phyloP scores from a whole-genome alignment of 2,888 invertebrate genomes.

The Andrena haemorrhoa region DNA sequence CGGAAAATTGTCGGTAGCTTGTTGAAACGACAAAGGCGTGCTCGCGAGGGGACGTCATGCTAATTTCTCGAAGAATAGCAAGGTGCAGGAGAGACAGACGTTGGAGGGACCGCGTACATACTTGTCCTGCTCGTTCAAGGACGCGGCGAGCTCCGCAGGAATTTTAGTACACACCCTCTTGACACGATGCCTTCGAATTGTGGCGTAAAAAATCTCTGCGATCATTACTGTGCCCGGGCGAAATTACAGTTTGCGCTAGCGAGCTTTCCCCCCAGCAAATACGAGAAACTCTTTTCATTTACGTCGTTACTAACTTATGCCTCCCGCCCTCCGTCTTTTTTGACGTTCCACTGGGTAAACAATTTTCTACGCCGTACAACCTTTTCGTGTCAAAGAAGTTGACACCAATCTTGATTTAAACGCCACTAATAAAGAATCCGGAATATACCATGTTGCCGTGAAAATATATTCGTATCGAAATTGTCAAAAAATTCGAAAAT shows the following conservation, averaged over 20 bases:
- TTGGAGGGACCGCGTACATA: background rate
- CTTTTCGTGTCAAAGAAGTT: too few species aligned
- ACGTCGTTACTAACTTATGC: background rate
- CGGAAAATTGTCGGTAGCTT: conserved; percentile 13
- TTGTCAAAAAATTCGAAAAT: too few species aligned
- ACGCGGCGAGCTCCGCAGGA: background rate
- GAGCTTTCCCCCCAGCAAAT: background rate
- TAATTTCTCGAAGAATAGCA: background rate
- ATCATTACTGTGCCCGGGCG: too few species aligned
- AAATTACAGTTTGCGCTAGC: conserved; percentile 1
- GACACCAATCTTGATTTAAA: too few species aligned
- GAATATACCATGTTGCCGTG: too few species aligned
- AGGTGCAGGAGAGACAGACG: background rate
- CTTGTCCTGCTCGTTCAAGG: background rate
- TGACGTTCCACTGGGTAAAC: too few species aligned
- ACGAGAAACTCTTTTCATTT: background rate
- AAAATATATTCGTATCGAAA: too few species aligned
- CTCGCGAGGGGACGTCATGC: conserved; percentile 12
- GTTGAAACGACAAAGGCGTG: conserved; percentile 3
- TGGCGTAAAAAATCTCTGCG: background rate
- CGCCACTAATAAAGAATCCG: too few species aligned
- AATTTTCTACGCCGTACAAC: too few species aligned
- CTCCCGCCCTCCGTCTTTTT: too few species aligned
- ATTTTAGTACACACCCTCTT: conserved; percentile 1
- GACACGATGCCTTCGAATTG: background rate